Conservation (phyloP, 2,888 invertebrate genomes). For the Poecilobothrus nobilitatus region DNA sequence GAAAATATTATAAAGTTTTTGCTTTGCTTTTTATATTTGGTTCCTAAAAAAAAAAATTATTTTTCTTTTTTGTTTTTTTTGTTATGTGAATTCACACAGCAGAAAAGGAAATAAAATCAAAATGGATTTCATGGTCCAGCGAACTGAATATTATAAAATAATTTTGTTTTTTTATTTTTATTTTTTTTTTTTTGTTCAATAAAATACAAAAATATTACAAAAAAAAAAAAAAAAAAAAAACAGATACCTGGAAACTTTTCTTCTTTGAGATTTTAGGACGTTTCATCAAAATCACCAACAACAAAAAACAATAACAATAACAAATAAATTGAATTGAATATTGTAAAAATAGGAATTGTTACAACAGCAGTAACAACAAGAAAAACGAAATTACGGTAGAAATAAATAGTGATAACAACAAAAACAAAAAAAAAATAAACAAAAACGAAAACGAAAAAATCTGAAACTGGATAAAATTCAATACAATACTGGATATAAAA, state of each 20-base stretch:
- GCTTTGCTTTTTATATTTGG: too few relatives aligned
- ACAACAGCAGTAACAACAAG: too few relatives aligned
- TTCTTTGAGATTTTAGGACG: neutral
- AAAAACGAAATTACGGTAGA: too few relatives aligned
- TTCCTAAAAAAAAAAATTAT: conserved; percentile 23
- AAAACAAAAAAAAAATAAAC: too few relatives aligned
- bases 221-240: neutral
- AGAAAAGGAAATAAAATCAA: conserved; percentile 29
- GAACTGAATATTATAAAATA: conserved; percentile 28
- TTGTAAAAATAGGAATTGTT: too few relatives aligned
- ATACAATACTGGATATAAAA: too few relatives aligned
- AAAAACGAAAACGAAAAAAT: too few relatives aligned
- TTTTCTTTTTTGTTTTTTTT: conserved; percentile 12
- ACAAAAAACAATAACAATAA: neutral
- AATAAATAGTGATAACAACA: too few relatives aligned
- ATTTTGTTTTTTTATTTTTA: conserved; percentile 20
- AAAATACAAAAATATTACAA: neutral
- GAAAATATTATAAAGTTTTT: too few relatives aligned
- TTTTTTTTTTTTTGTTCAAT: conserved; percentile 14
- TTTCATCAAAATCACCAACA: neutral
- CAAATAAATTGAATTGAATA: too few relatives aligned
- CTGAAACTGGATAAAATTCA: too few relatives aligned
- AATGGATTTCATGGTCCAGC: conserved; percentile 35
- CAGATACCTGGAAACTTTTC: neutral
- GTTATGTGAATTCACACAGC: conserved; percentile 7